A percentile compares a stretch with the other conserved stretches of the same genome.
phyloP scores from a whole-genome alignment of 2,113 vertebrate genomes.

The Prunella fulvescens region DNA sequence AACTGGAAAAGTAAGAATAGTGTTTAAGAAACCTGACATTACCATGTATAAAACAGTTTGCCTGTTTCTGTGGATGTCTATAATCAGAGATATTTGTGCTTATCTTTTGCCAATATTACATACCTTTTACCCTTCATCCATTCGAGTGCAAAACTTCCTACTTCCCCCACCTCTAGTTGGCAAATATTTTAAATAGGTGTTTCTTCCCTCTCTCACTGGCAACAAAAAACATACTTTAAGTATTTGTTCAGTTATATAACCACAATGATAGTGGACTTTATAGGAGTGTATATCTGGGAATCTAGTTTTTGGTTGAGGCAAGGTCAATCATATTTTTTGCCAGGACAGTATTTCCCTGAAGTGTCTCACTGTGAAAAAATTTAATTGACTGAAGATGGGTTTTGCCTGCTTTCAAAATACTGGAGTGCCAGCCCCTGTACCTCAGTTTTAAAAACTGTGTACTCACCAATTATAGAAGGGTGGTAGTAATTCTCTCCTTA shows the following conservation, averaged over 20 bases:
- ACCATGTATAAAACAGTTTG: not conserved
- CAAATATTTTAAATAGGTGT: not conserved
- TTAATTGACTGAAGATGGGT: not conserved
- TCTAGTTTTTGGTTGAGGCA: not conserved
- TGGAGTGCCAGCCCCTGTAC: no score
- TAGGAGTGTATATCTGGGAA: not conserved
- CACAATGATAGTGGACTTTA: not conserved
- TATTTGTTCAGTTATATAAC: not conserved
- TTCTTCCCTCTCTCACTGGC: not conserved
- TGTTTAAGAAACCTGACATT: not conserved
- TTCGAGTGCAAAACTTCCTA: not conserved
- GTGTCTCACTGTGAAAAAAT: not conserved
- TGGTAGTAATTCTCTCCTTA: not conserved
- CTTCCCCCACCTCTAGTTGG: not conserved
- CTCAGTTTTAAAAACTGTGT: not conserved
- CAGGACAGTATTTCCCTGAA: not conserved
- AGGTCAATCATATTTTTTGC: not conserved
- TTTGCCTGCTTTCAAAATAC: not conserved
- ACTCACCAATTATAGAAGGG: rapidly evolving
- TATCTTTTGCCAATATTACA: not conserved
- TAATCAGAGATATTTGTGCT: not conserved
- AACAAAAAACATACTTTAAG: not conserved
- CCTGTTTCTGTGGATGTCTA: not conserved
- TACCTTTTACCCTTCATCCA: not conserved
- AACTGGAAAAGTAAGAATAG: not conserved